Conservation (phyloP, 2,888 invertebrate genomes). For the Homarus gammarus region DNA sequence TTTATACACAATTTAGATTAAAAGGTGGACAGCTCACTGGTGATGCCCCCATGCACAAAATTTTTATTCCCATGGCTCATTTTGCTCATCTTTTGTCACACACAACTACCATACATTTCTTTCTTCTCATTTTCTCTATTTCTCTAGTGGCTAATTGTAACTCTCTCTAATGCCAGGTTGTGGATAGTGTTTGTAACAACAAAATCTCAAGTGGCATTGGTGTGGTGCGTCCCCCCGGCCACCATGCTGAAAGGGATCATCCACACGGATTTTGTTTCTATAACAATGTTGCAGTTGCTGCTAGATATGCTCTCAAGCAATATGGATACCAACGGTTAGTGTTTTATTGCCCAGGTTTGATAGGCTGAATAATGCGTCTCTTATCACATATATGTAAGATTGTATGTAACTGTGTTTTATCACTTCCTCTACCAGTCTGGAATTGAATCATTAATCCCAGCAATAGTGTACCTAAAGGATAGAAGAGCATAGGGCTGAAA, state of each 20-base stretch:
- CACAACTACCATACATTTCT: too few relatives aligned
- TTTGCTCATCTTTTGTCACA: too few relatives aligned
- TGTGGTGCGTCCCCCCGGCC: constrained; percentile 93
- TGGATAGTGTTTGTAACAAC: constrained; percentile 86
- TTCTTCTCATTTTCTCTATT: too few relatives aligned
- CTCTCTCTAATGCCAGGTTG: constrained; percentile 78
- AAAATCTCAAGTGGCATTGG: constrained; percentile 89
- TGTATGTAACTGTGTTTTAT: too few relatives aligned
- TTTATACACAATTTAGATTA: too few relatives aligned
- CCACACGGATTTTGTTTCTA: constrained; percentile 95
- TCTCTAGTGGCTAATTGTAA: neutral
- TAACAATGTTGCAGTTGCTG: constrained; percentile 91
- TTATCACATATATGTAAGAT: too few relatives aligned
- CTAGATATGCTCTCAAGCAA: constrained; percentile 85
- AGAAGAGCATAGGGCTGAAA: too few relatives aligned
- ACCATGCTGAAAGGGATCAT: constrained; percentile 88
- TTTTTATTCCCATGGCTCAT: too few relatives aligned
- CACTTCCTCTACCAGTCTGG: too few relatives aligned
- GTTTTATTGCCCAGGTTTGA: neutral
- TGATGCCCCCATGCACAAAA: too few relatives aligned
- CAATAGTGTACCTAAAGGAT: neutral
- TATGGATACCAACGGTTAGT: constrained; percentile 83
- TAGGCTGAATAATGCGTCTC: neutral
- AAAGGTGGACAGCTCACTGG: too few relatives aligned
- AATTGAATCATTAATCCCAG: neutral